Base-by-base conservation (phyloP, 2,888 invertebrate genomes). In the Xestia ashworthii region DNA sequence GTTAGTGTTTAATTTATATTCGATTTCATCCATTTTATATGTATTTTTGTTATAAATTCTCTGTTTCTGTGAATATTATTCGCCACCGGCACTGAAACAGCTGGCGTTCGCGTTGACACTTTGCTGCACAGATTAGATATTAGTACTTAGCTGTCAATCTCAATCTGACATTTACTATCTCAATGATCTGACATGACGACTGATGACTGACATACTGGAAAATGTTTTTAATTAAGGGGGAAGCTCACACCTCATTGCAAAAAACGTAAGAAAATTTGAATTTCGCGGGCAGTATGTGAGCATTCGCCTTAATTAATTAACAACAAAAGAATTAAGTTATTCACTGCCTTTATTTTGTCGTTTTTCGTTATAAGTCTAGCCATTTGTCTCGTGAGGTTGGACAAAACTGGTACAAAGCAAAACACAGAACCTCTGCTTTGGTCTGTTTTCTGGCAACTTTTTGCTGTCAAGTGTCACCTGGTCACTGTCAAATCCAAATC, bases 11-110 rank as follows among this genome's bases (percentile, higher is more conserved):
- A 97, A 91, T 93, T 97, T 97, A 81, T 97, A 97, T 89, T 97
- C 97, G 83, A 97, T 96, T 94, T 97, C 97, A 77, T 97, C 97
- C 97, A 97, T 97, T 88, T 85, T 87, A 5, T 22, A 9, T 16
- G 32, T 75, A 67, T 75, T 79, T 64, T 50, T 19, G 14, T 22
- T 53, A 41, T 0, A 38, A 67, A 60, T 60, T 58, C 11, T 44
- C 0, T 58, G 22, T 2, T 32, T 25, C 5, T n/a, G 14, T 5
- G 19, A 75, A 41, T 44, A 41, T 32, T 44, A 41, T 32, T 44
- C 38, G 38, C 73, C 25, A 64, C 81, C 67, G 77, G 62, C n/a
- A 25, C 48, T 38, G 19, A 53, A 88, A 87, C 87, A 89, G 86
- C 44, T 9, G 44, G 41, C 41, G 9, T 41, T 8, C 82, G 55